These are phyloP conservation scores for Protomyctophum bolini DNA, from an alignment of 2,113 vertebrate species.

Conservation along the genomic window DNA sequence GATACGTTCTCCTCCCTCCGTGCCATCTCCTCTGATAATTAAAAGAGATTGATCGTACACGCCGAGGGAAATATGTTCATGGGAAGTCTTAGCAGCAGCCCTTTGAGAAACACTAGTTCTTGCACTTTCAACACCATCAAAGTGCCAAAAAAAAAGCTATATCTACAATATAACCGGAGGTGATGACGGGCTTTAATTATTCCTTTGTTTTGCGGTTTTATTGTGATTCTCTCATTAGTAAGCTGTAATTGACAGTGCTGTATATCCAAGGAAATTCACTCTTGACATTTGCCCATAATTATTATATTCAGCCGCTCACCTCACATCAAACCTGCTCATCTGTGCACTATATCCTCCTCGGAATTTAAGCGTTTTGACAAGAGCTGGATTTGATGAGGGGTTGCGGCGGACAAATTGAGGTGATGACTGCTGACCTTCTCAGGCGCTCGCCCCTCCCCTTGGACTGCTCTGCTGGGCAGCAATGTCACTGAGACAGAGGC, in stretches of 20 bases:
- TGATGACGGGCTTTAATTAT: not conserved
- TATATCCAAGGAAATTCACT: conserved; percentile 31
- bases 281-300: conserved; percentile 53
- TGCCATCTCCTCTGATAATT: not conserved
- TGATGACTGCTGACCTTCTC: conserved; percentile 59
- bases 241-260: conserved; percentile 28
- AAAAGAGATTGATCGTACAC: too few relatives aligned
- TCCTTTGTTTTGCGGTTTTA: not conserved
- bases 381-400: conserved; percentile 39
- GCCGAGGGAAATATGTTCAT: too few relatives aligned
- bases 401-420: conserved; percentile 56
- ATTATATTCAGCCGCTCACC: conserved; percentile 35
- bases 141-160: too few relatives aligned
- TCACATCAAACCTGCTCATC: conserved; percentile 56
- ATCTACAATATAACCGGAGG: too few relatives aligned
- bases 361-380: conserved; percentile 43
- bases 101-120: too few relatives aligned
- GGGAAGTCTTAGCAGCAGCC: too few relatives aligned
- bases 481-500: not conserved
- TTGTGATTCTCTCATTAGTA: conserved; percentile 4
- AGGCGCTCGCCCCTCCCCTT: conserved; percentile 40
- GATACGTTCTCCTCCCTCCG: not conserved
- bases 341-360: conserved; percentile 26
- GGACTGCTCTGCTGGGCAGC: conserved; percentile 5
- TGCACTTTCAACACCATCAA: too few relatives aligned